A percentile compares a stretch with the other conserved stretches of the same genome.
phyloP scores from a whole-genome alignment of 1,140 invertebrate genomes.

The Onthophagus taurus region DNA sequence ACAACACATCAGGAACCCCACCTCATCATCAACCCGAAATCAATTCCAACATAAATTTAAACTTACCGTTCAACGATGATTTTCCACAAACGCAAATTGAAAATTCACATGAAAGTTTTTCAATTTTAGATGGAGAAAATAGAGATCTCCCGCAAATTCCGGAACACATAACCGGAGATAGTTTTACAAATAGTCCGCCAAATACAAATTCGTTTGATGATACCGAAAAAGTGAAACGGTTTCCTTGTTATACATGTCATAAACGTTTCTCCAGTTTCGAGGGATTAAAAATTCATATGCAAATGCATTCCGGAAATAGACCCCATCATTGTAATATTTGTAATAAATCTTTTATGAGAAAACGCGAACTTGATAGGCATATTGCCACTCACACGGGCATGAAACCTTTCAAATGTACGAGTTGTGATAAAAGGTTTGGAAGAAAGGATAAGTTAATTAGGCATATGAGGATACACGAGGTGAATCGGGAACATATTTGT shows the following conservation, averaged over 20 bases:
- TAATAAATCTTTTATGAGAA: slow-evolving; percentile 51
- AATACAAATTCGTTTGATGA: not conserved
- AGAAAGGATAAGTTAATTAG: slow-evolving; percentile 55
- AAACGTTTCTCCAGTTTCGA: slow-evolving; percentile 42
- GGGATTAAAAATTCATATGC: slow-evolving; percentile 27
- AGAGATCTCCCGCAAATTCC: slow-evolving; percentile 39
- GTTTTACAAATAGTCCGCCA: slow-evolving; percentile 24
- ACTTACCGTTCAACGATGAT: slow-evolving; percentile 11
- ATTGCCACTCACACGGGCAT: slow-evolving; percentile 48
- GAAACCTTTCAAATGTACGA: slow-evolving; percentile 50
- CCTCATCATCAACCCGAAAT: slow-evolving; percentile 11
- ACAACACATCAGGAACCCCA: slow-evolving; percentile 24
- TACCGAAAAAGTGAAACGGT: slow-evolving; percentile 12
- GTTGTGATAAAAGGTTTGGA: slow-evolving; percentile 53
- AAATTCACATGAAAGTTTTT: slow-evolving; percentile 23
- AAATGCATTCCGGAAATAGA: slow-evolving; percentile 22
- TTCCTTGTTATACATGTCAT: slow-evolving; percentile 43
- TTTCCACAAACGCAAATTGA: slow-evolving; percentile 19
- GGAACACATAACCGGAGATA: slow-evolving; percentile 44
- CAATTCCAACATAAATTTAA: slow-evolving; percentile 10
- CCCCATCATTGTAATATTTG: slow-evolving; percentile 47
- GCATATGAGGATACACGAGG: slow-evolving; percentile 51
- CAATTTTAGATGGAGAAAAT: slow-evolving; percentile 17
- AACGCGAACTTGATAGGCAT: slow-evolving; percentile 54
- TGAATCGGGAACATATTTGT: slow-evolving; percentile 25